Conservation (phyloP, 1,140 invertebrate genomes). For the Drosophila lini region DNA sequence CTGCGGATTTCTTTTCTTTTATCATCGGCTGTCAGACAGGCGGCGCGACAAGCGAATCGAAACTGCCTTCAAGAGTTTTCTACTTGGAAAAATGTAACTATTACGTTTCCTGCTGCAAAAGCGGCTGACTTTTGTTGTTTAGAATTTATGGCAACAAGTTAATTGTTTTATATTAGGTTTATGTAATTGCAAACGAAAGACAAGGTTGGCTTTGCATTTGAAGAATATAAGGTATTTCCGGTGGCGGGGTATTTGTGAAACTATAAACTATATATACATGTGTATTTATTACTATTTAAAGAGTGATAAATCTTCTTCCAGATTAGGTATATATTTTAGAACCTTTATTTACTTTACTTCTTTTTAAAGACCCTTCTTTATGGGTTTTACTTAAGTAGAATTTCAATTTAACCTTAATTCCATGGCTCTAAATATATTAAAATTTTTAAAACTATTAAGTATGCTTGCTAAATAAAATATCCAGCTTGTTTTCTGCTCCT, state of each 20-base stretch:
- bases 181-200: conserved; percentile 42
- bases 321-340: no score
- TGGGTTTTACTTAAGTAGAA: not conserved
- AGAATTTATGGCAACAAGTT: conserved; percentile 56
- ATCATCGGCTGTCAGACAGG: conserved; percentile 34
- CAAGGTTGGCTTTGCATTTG: conserved; percentile 12
- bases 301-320: no score
- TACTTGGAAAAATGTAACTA: conserved; percentile 52
- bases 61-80: conserved; percentile 58
- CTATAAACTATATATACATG: not conserved
- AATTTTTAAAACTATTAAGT: not conserved
- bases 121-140: conserved; percentile 31
- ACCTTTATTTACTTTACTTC: no score
- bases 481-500: not conserved
- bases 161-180: conserved; percentile 69
- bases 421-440: not conserved
- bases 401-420: not conserved
- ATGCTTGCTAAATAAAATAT: no score
- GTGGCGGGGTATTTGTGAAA: not conserved
- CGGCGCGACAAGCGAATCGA: conserved; percentile 36
- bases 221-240: not conserved
- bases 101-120: conserved; percentile 55
- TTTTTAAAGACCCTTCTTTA: not conserved
- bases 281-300: no score
- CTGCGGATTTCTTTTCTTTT: conserved; percentile 56